Base-by-base conservation (phyloP, 2,888 invertebrate genomes). In the Hemithea aestivaria region DNA sequence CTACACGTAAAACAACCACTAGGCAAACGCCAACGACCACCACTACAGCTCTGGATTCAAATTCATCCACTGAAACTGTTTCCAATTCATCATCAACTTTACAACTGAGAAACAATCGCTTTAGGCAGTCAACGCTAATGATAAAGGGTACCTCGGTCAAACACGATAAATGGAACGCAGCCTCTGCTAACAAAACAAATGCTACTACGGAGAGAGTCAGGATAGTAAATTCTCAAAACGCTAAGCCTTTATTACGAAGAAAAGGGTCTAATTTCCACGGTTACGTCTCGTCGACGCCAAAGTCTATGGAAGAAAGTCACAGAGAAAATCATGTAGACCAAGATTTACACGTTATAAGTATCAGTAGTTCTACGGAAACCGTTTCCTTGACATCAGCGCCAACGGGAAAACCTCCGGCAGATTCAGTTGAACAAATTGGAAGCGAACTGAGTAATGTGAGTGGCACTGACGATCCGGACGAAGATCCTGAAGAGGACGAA, bases 261-360 rank as follows among this genome's bases (percentile, higher is more conserved):
- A 83, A 79, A 61, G 80, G 76, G 7, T 84, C 85, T 1, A 85
- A 87, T 52, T 84, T 84, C 53, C 77, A 78, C 42, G 81, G 82
- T 10, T 79, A 87, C 45, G 41, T 66, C 27, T 61, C 76, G 6
- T 56, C 75, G 0, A 69, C 73, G n/a, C 64, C 67, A 2, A 64
- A 55, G 45, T 53, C 41, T 27, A 46, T 56, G 21, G 69, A 70
- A 28, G 51, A 58, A 23, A 58, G 62, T 35, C 56, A 66, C 24
- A 64, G 53, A 36, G 58, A 71, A 42, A 60, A 67, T 23, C 66
- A 72, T 24, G 53, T 49, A 36, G 71, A 73, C 44, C 58, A 57
- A 6, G 37, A 52, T 32, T 40, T 51, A 4, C 55, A 54, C 38
- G 53, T 40, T 22, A 45, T 44, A 27, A 44, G 48, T 10, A 56